Percentiles rank a stretch among this genome's conserved stretches.
Conservation (phyloP, 2,113 vertebrate genomes). For the Silurus asotus region DNA sequence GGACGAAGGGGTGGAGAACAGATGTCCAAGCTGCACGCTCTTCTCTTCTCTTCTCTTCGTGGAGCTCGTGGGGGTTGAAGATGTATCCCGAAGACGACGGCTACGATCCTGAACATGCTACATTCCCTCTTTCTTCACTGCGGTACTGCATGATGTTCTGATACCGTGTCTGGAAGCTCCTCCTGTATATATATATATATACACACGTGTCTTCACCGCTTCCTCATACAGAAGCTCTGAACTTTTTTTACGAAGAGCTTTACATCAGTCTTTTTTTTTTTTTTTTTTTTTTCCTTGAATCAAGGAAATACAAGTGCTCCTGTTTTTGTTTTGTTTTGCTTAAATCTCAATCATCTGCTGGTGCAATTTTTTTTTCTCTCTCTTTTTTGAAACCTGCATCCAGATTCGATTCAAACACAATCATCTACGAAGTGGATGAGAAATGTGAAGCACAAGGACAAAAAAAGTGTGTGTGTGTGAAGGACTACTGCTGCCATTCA, state of each 20-base stretch:
- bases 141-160: constrained; percentile 26
- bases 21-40: constrained; percentile 63
- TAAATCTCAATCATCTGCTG: constrained; percentile 37
- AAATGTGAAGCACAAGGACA: constrained; percentile 37
- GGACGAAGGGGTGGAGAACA: constrained; percentile 57
- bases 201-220: constrained; percentile 50
- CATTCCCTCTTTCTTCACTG: background rate
- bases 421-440: constrained; percentile 34
- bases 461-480: constrained; percentile 42
- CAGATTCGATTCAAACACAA: constrained; percentile 13
- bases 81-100: constrained; percentile 35
- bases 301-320: constrained; percentile 86
- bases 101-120: background rate
- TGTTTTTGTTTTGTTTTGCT: background rate
- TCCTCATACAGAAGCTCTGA: constrained; percentile 88
- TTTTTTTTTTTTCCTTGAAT: constrained; percentile 95
- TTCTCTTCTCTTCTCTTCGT: background rate
- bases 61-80: constrained; percentile 40
- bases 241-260: constrained; percentile 82
- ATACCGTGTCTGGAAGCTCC: background rate
- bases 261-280: constrained; percentile 65
- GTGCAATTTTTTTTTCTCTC: background rate
- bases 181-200: background rate
- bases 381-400: constrained; percentile 43
- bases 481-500: constrained; percentile 48